Conservation (phyloP, 2,797 vertebrate genomes). For the Trachops cirrhosus region DNA sequence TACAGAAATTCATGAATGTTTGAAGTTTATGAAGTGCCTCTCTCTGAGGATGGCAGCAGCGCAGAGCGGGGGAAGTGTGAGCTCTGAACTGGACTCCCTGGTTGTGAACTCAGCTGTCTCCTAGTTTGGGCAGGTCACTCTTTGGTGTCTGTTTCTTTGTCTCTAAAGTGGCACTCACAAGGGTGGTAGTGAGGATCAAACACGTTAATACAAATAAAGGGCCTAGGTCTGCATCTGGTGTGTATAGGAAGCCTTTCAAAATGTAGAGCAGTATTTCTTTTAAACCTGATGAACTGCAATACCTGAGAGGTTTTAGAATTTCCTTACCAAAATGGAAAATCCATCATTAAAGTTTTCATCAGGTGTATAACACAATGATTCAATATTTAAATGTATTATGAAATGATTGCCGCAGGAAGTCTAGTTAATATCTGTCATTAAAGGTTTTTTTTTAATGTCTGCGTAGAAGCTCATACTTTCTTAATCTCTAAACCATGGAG, state of each 20-base stretch:
- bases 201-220: background rate
- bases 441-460: background rate
- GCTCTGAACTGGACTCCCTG: background rate
- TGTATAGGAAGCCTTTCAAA: background rate
- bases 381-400: background rate
- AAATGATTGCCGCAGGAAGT: background rate
- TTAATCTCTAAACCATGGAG: background rate
- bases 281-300: background rate
- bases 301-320: background rate
- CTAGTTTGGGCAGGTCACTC: background rate
- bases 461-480: background rate
- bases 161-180: background rate
- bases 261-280: background rate
- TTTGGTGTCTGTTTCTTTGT: background rate
- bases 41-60: background rate
- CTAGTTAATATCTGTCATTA: background rate
- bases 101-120: background rate
- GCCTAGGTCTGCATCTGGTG: background rate
- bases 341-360: background rate
- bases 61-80: fast-evolving
- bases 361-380: background rate
- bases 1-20: background rate
- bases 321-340: background rate
- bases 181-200: background rate
- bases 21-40: background rate